phyloP scores from a whole-genome alignment of 2,113 vertebrate genomes.

The Pao palembangensis region DNA sequence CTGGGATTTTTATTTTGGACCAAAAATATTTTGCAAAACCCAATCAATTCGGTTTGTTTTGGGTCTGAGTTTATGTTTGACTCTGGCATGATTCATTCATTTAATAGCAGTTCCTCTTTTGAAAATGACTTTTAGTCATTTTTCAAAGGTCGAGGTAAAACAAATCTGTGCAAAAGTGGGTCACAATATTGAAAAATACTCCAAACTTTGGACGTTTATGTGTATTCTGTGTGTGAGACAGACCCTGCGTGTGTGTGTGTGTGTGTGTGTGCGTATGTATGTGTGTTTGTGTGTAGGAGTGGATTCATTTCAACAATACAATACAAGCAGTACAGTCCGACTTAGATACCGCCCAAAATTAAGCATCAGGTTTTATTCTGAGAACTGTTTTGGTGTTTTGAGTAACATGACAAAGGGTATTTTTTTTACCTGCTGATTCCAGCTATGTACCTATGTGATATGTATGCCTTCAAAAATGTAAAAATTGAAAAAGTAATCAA shows the following conservation, averaged over 20 bases:
- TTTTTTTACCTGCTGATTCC: conserved; percentile 9
- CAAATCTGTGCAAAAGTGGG: conserved; percentile 10
- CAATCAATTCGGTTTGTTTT: background rate
- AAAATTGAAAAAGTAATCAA: conserved; percentile 1
- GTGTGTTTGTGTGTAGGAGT: background rate
- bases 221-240: background rate
- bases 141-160: no score
- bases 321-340: no score
- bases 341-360: no score
- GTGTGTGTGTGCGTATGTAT: conserved; percentile 6
- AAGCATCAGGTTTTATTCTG: no score
- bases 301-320: no score
- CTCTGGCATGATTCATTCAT: background rate
- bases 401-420: no score
- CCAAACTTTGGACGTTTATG: background rate
- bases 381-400: no score
- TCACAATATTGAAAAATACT: conserved; percentile 44
- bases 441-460: conserved; percentile 11
- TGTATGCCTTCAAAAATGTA: background rate
- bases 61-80: background rate
- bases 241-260: background rate
- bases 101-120: no score
- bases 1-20: conserved; percentile 4
- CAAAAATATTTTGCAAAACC: background rate
- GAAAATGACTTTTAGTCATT: no score